phyloP scores from a whole-genome alignment of 2,888 invertebrate species.

The Frankliniella fusca region DNA sequence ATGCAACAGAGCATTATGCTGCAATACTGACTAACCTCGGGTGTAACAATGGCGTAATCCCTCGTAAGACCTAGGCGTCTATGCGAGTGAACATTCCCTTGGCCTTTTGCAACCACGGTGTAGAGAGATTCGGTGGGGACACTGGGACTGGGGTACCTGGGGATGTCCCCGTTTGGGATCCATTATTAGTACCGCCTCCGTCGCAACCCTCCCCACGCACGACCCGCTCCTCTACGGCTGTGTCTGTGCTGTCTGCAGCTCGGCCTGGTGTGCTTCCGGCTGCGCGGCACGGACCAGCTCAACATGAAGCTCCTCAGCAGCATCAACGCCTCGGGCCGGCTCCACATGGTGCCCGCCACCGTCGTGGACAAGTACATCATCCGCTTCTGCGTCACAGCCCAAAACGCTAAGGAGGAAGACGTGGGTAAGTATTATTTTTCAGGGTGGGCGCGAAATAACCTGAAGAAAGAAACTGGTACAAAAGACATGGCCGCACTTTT shows the following conservation, averaged over 20 bases:
- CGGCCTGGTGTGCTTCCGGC: conserved; percentile 87
- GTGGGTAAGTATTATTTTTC: conserved; percentile 70
- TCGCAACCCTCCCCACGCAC: not conserved
- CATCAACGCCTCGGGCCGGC: conserved; percentile 90
- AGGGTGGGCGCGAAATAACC: too few species aligned
- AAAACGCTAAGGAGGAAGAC: conserved; percentile 79
- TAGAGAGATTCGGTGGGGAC: not conserved
- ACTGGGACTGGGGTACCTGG: too few species aligned
- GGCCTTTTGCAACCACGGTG: too few species aligned
- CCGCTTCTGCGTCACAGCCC: conserved; percentile 89
- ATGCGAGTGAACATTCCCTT: too few species aligned
- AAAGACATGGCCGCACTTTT: too few species aligned
- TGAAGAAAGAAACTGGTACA: too few species aligned
- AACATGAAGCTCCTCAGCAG: conserved; percentile 88
- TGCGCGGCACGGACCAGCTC: conserved; percentile 66
- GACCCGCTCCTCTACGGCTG: not conserved
- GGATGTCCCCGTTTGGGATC: too few species aligned
- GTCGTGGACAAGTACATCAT: conserved; percentile 88
- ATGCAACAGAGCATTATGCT: too few species aligned
- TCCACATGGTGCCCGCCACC: conserved; percentile 95
- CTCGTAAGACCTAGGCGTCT: too few species aligned
- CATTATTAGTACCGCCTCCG: too few species aligned
- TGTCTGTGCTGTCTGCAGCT: conserved; percentile 53
- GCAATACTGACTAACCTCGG: too few species aligned
- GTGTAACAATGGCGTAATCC: too few species aligned